phyloP scores from a whole-genome alignment of 2,888 invertebrate species.

The Meganola albula region DNA sequence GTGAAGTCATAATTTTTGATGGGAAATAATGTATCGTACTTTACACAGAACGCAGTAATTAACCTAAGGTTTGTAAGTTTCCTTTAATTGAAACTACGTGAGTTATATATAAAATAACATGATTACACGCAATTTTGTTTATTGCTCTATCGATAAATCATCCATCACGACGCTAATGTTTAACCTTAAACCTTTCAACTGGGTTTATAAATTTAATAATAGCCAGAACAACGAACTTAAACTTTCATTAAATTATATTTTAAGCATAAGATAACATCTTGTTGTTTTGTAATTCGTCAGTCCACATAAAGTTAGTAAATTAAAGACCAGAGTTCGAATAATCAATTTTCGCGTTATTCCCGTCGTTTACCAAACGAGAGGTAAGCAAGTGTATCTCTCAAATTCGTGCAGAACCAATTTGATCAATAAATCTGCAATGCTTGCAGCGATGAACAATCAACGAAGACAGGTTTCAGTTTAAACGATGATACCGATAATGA shows the following conservation, averaged over 20 bases:
- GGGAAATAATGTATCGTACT: no score
- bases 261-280: conserved; percentile 35
- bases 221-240: conserved; percentile 31
- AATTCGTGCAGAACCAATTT: conserved; percentile 14
- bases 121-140: no score
- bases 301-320: conserved; percentile 33
- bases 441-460: conserved; percentile 6
- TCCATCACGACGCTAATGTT: conserved; percentile 33
- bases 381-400: conserved; percentile 1
- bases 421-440: conserved; percentile 11
- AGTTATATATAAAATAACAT: no score
- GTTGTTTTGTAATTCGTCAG: conserved; percentile 35
- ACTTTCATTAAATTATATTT: conserved; percentile 42
- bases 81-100: no score
- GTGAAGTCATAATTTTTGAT: no score
- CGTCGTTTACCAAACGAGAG: conserved; percentile 26
- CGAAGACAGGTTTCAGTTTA: conserved; percentile 4
- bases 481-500: conserved; percentile 13
- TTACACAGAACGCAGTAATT: no score
- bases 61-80: no score
- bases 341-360: conserved; percentile 32
- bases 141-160: conserved; percentile 35
- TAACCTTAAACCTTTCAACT: conserved; percentile 43
- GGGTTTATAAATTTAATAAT: conserved; percentile 32
- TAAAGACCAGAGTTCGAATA: conserved; percentile 35